A percentile compares a stretch with the other conserved stretches of the same genome.
Evolutionary conservation across 2,888 invertebrate species (phyloP).

Genomic region (Trissoscelio sp.): DNA sequence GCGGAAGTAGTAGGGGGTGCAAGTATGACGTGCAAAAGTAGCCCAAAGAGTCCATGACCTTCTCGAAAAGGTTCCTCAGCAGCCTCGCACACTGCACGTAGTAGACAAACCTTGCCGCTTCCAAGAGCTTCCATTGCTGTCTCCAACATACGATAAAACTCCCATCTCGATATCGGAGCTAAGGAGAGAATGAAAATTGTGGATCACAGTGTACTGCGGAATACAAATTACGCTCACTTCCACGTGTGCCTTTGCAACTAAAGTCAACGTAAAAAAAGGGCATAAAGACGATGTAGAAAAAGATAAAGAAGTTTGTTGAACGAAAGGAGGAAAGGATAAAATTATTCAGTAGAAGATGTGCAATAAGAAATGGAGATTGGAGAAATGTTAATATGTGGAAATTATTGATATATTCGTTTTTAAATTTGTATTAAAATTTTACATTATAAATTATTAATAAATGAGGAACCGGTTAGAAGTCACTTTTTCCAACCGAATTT

Average conservation of each 20-base stretch:
- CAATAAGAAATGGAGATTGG: too few relatives aligned
- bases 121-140: constrained; percentile 84
- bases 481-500: too few relatives aligned
- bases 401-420: too few relatives aligned
- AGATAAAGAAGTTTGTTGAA: not conserved
- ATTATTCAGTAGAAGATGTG: too few relatives aligned
- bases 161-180: constrained; percentile 84
- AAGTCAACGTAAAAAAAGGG: not conserved
- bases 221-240: constrained; percentile 53
- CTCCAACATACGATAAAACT: constrained; percentile 87
- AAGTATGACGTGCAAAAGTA: constrained; percentile 90
- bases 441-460: too few relatives aligned
- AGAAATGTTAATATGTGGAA: too few relatives aligned
- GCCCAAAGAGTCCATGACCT: constrained; percentile 89
- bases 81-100: constrained; percentile 91
- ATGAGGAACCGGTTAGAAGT: too few relatives aligned
- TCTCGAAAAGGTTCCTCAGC: constrained; percentile 88
- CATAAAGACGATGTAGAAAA: not conserved
- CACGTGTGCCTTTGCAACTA: constrained; percentile 2
- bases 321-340: too few relatives aligned
- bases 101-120: constrained; percentile 86
- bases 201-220: constrained; percentile 42
- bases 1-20: constrained; percentile 89
- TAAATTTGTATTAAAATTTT: too few relatives aligned
- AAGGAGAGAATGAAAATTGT: constrained; percentile 61